Evolutionary conservation across 37 sponge, comb jelly and placozoan species (phyloP).

Genomic region (Hormiphora californensis): DNA sequence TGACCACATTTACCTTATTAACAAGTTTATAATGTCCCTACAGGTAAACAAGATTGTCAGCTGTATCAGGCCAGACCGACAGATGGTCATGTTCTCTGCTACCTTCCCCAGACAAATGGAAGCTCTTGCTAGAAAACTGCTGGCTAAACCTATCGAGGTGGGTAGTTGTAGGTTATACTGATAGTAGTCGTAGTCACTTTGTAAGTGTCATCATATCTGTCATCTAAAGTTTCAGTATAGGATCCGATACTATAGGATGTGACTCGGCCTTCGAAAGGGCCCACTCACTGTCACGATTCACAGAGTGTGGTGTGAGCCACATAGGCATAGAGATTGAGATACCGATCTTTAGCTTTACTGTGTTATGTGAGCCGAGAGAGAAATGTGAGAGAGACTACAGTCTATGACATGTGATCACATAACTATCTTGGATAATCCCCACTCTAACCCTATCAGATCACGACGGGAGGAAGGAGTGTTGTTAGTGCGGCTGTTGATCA

Average conservation of each 20-base stretch:
- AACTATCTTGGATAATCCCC: too few species aligned
- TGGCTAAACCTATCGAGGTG: conserved; percentile 80
- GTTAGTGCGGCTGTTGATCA: conserved; percentile 95
- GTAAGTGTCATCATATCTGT: not conserved
- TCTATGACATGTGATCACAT: too few species aligned
- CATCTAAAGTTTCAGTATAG: too few species aligned
- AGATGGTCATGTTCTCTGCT: conserved; percentile 97
- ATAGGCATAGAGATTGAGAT: too few species aligned
- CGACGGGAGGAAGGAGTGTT: conserved; percentile 91
- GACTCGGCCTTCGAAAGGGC: too few species aligned
- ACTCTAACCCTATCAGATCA: conserved; percentile 66
- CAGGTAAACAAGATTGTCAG: conserved; percentile 68
- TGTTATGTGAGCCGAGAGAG: too few species aligned
- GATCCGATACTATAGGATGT: too few species aligned
- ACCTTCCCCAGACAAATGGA: conserved; percentile 99
- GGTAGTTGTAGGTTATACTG: not conserved
- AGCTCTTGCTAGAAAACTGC: conserved; percentile 90
- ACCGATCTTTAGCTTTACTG: too few species aligned
- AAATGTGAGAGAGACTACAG: too few species aligned
- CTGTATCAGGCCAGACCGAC: conserved; percentile 84
- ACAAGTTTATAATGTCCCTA: not conserved
- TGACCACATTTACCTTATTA: not conserved
- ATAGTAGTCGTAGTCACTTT: not conserved
- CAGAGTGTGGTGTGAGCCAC: too few species aligned
- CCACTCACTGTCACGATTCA: too few species aligned